phyloP scores from a whole-genome alignment of 2,113 vertebrate genomes.

The Stegastes partitus region DNA sequence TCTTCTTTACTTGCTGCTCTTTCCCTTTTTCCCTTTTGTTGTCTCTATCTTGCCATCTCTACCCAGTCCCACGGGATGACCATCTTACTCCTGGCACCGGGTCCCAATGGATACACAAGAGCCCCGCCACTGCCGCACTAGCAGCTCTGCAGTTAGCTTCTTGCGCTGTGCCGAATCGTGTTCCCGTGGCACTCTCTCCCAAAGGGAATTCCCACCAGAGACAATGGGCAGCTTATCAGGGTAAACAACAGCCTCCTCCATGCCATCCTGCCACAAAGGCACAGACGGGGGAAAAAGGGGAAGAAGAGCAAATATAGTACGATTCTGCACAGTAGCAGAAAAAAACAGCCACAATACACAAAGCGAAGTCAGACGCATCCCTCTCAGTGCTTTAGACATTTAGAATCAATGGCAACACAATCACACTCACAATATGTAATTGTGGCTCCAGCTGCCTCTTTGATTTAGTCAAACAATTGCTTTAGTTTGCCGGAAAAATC shows the following conservation, averaged over 20 bases:
- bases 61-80: conserved; percentile 63
- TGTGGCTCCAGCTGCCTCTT: conserved; percentile 79
- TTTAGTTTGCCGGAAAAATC: conserved; percentile 71
- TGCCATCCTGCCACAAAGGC: conserved; percentile 75
- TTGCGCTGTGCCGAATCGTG: conserved; percentile 37
- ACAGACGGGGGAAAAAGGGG: conserved; percentile 56
- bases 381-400: conserved; percentile 68
- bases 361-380: conserved; percentile 66
- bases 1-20: conserved; percentile 33
- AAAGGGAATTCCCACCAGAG: conserved; percentile 80
- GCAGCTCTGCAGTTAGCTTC: conserved; percentile 55
- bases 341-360: conserved; percentile 43
- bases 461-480: conserved; percentile 81
- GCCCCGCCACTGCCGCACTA: conserved; percentile 38
- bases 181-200: conserved; percentile 67
- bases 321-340: conserved; percentile 46
- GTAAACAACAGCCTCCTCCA: conserved; percentile 81
- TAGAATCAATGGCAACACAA: conserved; percentile 78
- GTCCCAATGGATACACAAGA: conserved; percentile 69
- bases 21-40: conserved; percentile 51
- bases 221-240: conserved; percentile 82
- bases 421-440: conserved; percentile 77
- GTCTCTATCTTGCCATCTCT: conserved; percentile 54
- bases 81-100: conserved; percentile 67
- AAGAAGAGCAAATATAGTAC: conserved; percentile 71